phyloP scores from a whole-genome alignment of 2,888 invertebrate genomes.

The Agrochola lychnidis region DNA sequence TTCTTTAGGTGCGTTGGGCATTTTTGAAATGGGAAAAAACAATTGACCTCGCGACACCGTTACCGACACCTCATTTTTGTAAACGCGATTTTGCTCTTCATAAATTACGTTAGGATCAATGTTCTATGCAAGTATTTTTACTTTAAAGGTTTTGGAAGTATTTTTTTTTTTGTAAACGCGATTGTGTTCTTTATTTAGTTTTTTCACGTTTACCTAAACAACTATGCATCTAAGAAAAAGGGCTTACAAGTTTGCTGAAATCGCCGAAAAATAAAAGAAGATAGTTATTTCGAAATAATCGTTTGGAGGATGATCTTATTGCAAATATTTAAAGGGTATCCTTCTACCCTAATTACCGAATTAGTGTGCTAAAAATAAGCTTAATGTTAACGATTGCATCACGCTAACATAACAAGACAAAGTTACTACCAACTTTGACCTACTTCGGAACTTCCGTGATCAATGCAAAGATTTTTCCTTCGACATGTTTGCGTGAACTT shows the following conservation, averaged over 20 bases:
- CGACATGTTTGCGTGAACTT: conserved; percentile 32
- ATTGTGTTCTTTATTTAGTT: too few relatives aligned
- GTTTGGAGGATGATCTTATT: background rate
- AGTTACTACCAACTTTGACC: conserved; percentile 35
- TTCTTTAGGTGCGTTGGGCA: too few relatives aligned
- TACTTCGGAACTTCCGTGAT: conserved; percentile 40
- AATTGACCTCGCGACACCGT: too few relatives aligned
- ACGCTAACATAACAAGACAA: background rate
- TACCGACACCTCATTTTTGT: too few relatives aligned
- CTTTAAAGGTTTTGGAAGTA: too few relatives aligned
- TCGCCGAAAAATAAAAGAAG: background rate
- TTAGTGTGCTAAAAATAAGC: background rate
- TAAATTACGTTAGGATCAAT: too few relatives aligned
- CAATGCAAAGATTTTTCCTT: conserved; percentile 26
- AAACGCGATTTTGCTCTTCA: too few relatives aligned
- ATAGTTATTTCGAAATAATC: background rate
- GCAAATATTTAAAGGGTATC: conserved; percentile 4
- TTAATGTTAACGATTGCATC: conserved; percentile 11
- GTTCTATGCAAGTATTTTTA: too few relatives aligned
- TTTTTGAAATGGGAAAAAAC: too few relatives aligned
- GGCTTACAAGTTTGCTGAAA: background rate
- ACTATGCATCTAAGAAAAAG: background rate
- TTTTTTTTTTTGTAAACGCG: too few relatives aligned
- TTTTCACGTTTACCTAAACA: too few relatives aligned
- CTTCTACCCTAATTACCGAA: background rate